A percentile compares a stretch with the other conserved stretches of the same genome.
Conservation (phyloP, 2,888 invertebrate species). For the Geophilus truncorum region DNA sequence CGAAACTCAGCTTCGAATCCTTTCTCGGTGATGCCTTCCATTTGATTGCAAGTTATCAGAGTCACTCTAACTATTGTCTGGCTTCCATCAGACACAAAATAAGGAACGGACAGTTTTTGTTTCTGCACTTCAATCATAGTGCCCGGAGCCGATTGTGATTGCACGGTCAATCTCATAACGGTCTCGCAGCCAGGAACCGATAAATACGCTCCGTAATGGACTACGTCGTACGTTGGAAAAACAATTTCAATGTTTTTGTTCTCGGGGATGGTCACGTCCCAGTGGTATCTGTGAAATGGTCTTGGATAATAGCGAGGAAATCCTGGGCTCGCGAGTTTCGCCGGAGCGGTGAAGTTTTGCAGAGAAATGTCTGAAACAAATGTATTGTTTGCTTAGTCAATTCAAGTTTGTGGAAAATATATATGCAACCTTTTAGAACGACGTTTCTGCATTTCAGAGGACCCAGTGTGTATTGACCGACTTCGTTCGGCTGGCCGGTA, state of each 20-base stretch:
- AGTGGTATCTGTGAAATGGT: slow-evolving; percentile 41
- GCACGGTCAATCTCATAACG: slow-evolving; percentile 38
- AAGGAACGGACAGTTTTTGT: slow-evolving; percentile 40
- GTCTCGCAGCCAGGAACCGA: slow-evolving; percentile 41
- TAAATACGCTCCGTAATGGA: slow-evolving; percentile 42
- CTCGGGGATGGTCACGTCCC: slow-evolving; percentile 40
- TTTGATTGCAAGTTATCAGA: slow-evolving; percentile 42
- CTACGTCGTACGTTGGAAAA: slow-evolving; percentile 42
- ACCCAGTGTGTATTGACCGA: slow-evolving; percentile 41
- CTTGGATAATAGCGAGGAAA: slow-evolving; percentile 40
- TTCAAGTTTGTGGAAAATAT: not conserved
- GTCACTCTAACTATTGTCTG: slow-evolving; percentile 39
- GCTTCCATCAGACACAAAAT: slow-evolving; percentile 41
- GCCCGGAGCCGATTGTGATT: slow-evolving; percentile 30
- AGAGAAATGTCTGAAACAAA: slow-evolving; percentile 37
- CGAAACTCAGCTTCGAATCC: slow-evolving; percentile 41
- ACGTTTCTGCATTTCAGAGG: slow-evolving; percentile 40
- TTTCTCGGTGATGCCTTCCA: slow-evolving; percentile 36
- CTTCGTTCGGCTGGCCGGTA: slow-evolving; percentile 41
- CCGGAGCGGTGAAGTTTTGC: slow-evolving; percentile 39
- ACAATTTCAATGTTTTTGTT: slow-evolving; percentile 41
- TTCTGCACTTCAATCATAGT: slow-evolving; percentile 38
- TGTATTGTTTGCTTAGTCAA: not conserved
- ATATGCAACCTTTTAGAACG: slow-evolving; percentile 39
- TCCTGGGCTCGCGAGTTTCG: slow-evolving; percentile 40